A percentile compares a stretch with the other conserved stretches of the same genome.
Evolutionary conservation across 2,888 invertebrate species (phyloP).

Genomic region (Pyrochroa serraticornis): DNA sequence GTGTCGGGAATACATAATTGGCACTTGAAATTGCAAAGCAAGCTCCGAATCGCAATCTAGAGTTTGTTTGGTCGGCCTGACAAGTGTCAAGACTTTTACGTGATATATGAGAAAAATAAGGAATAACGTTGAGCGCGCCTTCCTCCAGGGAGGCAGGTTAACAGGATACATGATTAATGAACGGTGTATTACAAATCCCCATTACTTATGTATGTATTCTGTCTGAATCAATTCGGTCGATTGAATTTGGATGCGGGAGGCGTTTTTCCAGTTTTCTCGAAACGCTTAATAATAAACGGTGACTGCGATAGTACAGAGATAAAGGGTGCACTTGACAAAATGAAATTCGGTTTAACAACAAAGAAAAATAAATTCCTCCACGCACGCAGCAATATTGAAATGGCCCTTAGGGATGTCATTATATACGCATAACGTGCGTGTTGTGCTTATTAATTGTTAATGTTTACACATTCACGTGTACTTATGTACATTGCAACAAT

Average conservation of each 20-base stretch:
- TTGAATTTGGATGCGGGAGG: slow-evolving; percentile 10
- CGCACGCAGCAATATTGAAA: slow-evolving; percentile 26
- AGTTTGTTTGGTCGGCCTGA: slow-evolving; percentile 46
- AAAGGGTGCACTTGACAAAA: slow-evolving; percentile 15
- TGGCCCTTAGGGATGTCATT: slow-evolving; percentile 26
- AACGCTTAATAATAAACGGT: slow-evolving; percentile 11
- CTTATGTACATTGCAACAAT: slow-evolving; percentile 18
- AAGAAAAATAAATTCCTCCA: slow-evolving; percentile 22
- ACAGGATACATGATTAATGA: slow-evolving; percentile 53
- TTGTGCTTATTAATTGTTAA: slow-evolving; percentile 28
- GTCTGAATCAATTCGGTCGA: slow-evolving; percentile 31
- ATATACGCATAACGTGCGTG: slow-evolving; percentile 27
- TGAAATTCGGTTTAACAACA: slow-evolving; percentile 20
- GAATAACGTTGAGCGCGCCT: slow-evolving; percentile 47
- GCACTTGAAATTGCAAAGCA: slow-evolving; percentile 53
- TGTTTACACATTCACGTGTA: slow-evolving; percentile 27
- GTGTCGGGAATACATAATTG: slow-evolving; percentile 58
- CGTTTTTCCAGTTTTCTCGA: background rate
- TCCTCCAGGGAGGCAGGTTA: slow-evolving; percentile 46
- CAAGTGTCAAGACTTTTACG: slow-evolving; percentile 54
- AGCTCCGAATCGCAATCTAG: slow-evolving; percentile 42
- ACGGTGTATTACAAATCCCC: slow-evolving; percentile 31
- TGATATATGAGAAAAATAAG: slow-evolving; percentile 58
- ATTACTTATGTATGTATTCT: slow-evolving; percentile 32
- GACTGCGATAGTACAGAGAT: slow-evolving; percentile 10